Evolutionary conservation across 2,888 invertebrate genomes (phyloP).

Genomic region (Baccha elongata): DNA sequence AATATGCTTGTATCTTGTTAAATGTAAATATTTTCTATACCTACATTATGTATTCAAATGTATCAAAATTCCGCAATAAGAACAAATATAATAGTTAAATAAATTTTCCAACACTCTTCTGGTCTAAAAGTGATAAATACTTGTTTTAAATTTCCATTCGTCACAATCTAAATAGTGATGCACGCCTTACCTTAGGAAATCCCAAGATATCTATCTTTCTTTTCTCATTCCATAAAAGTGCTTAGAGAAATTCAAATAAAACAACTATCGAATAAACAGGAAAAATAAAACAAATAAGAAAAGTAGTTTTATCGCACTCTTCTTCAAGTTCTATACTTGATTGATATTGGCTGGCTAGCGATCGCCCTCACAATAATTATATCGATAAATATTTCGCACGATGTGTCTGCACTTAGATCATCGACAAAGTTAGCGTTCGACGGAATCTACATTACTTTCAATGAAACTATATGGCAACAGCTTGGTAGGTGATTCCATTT

Average conservation of each 20-base stretch:
- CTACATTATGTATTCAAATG: too few relatives aligned
- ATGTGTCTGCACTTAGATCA: slow-evolving; percentile 78
- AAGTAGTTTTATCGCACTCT: slow-evolving; percentile 51
- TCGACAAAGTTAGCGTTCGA: slow-evolving; percentile 78
- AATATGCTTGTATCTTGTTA: too few relatives aligned
- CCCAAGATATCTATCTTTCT: slow-evolving; percentile 7
- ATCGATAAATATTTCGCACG: slow-evolving; percentile 47
- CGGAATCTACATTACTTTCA: slow-evolving; percentile 27
- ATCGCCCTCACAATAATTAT: slow-evolving; percentile 44
- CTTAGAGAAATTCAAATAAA: slow-evolving; percentile 30
- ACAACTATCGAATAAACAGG: not conserved
- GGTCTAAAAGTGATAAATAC: not conserved
- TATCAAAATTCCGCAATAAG: too few relatives aligned
- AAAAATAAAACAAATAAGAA: slow-evolving; percentile 40
- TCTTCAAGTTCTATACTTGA: slow-evolving; percentile 22
- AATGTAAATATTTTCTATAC: too few relatives aligned
- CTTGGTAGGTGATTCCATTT: slow-evolving; percentile 14
- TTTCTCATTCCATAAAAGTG: not conserved
- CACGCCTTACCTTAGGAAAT: slow-evolving; percentile 27
- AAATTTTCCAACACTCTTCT: not conserved
- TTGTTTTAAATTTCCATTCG: not conserved
- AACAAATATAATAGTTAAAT: too few relatives aligned
- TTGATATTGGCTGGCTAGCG: slow-evolving; percentile 37
- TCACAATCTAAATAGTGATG: not conserved
- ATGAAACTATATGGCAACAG: slow-evolving; percentile 19